These are phyloP conservation scores for Ginglymostoma cirratum DNA, from an alignment of 2,113 vertebrate species.

Conservation along the genomic window DNA sequence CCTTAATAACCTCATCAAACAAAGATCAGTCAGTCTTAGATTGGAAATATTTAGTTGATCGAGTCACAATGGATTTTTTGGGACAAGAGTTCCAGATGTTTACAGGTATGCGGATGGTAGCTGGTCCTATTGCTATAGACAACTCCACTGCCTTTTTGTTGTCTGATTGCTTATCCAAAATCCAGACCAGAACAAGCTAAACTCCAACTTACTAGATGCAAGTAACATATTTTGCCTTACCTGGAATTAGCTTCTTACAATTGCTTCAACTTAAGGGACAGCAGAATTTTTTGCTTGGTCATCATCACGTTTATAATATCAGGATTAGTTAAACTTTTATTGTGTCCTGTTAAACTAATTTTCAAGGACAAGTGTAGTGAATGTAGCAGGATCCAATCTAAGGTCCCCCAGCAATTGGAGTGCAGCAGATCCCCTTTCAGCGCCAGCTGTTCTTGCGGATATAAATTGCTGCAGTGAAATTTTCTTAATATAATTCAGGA, in stretches of 20 bases:
- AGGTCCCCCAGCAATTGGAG: constrained; percentile 77
- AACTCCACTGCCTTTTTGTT: not conserved
- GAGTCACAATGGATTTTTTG: not conserved
- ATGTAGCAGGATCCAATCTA: constrained; percentile 73
- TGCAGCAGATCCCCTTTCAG: constrained; percentile 86
- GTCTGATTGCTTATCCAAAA: not conserved
- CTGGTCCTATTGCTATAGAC: not conserved
- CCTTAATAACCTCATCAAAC: not conserved
- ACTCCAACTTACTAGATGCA: not conserved
- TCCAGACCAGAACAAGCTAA: not conserved
- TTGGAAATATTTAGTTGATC: not conserved
- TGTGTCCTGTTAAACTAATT: constrained; percentile 48
- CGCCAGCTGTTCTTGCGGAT: constrained; percentile 98
- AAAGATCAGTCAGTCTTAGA: not conserved
- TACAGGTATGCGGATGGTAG: not conserved
- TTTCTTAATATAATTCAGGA: constrained; percentile 98
- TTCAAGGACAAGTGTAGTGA: constrained; percentile 87
- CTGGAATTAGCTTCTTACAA: not conserved
- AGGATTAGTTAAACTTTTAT: constrained; percentile 44
- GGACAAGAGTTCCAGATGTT: not conserved
- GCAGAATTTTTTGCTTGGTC: not conserved
- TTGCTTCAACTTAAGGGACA: not conserved
- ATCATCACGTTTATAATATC: not conserved
- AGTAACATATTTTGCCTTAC: not conserved
- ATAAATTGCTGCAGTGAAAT: constrained; percentile 84